These are phyloP conservation scores for Habrosyne pyritoides DNA, from an alignment of 2,888 invertebrate genomes.

Conservation along the genomic window DNA sequence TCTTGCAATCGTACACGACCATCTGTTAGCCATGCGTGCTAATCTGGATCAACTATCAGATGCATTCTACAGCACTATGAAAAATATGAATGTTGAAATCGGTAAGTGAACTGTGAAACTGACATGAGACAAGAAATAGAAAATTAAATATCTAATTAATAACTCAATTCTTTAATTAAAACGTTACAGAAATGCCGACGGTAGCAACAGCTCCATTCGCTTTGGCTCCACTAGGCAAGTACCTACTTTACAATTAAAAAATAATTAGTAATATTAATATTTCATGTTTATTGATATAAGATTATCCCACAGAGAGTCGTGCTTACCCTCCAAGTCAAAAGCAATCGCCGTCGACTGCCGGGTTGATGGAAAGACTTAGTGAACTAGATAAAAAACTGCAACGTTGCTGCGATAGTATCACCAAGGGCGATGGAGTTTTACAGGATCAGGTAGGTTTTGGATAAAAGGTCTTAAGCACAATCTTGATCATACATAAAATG, in stretches of 20 bases:
- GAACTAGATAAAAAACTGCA: constrained; percentile 57
- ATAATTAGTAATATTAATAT: no score
- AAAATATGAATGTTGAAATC: constrained; percentile 31
- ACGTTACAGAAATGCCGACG: not conserved
- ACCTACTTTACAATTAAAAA: no score
- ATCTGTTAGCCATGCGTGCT: constrained; percentile 29
- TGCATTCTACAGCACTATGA: constrained; percentile 40
- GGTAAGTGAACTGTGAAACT: no score
- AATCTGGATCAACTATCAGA: constrained; percentile 51
- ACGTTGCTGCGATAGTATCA: constrained; percentile 55
- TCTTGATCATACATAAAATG: no score
- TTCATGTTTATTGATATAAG: not conserved
- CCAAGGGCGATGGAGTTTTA: constrained; percentile 46
- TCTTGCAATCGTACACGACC: not conserved
- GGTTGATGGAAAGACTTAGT: constrained; percentile 45
- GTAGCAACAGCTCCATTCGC: not conserved
- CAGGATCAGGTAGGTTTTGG: constrained; percentile 61
- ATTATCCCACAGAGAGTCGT: not conserved
- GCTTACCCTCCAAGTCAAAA: not conserved
- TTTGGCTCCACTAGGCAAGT: not conserved
- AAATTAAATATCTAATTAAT: no score
- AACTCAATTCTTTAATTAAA: not conserved
- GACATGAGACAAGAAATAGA: no score
- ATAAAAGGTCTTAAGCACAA: no score
- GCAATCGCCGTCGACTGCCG: constrained; percentile 16